Evolutionary conservation across 2,797 vertebrate genomes (phyloP).

Genomic region (Enteromius fasciolatus): DNA sequence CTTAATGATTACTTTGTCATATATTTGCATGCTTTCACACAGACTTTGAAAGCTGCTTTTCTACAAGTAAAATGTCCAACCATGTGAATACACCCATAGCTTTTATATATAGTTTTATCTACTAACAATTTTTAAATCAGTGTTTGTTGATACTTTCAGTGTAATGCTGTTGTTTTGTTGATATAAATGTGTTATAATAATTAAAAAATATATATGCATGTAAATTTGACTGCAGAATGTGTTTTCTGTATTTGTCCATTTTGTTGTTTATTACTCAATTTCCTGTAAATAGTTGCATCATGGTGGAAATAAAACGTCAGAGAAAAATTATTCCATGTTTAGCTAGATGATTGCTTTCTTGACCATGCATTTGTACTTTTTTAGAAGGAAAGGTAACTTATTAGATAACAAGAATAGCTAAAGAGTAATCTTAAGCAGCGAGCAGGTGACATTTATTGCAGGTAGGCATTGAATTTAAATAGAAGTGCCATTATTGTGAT

Average conservation of each 20-base stretch:
- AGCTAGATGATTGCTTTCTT: not conserved
- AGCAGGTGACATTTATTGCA: conserved; percentile 17
- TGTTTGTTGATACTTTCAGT: not conserved
- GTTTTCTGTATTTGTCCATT: not conserved
- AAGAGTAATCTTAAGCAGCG: not conserved
- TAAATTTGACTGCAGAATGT: not conserved
- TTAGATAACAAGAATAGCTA: not conserved
- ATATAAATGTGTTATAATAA: not conserved
- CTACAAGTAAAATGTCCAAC: not conserved
- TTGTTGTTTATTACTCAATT: not conserved
- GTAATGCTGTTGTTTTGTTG: conserved; percentile 14
- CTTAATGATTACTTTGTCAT: not conserved
- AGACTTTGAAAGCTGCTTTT: not conserved
- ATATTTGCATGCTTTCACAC: not conserved
- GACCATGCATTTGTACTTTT: not conserved
- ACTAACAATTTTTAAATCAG: not conserved
- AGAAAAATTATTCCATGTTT: not conserved
- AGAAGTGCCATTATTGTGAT: not conserved
- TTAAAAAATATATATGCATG: not conserved
- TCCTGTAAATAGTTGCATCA: not conserved
- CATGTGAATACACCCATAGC: not conserved
- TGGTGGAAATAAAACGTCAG: not conserved
- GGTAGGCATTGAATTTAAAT: not conserved
- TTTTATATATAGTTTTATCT: not conserved
- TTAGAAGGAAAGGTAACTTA: not conserved